phyloP scores from a whole-genome alignment of 2,113 vertebrate genomes.

The Machaerirhynchus nigripectus region DNA sequence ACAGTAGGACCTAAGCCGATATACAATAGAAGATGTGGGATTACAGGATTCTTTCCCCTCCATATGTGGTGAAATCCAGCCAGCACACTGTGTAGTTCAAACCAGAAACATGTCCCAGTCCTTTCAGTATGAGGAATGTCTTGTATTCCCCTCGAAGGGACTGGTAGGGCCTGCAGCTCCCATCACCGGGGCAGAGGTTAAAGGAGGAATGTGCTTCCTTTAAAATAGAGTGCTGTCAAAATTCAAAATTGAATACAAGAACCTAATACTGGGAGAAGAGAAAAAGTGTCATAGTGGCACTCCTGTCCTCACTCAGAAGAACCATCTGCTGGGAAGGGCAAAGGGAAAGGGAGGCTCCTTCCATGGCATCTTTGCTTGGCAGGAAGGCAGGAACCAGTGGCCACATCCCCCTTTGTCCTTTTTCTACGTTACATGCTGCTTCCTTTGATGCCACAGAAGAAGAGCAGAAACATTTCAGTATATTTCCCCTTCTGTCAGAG shows the following conservation, averaged over 20 bases:
- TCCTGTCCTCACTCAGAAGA: not conserved
- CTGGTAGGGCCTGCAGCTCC: not conserved
- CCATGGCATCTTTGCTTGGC: not conserved
- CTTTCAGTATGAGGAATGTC: not conserved
- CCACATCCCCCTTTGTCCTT: fast-evolving
- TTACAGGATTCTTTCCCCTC: not conserved
- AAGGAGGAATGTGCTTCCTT: not conserved
- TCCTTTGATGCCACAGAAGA: not conserved
- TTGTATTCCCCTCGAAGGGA: not conserved
- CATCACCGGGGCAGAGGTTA: not conserved
- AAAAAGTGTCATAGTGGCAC: not conserved
- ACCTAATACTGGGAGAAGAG: not conserved
- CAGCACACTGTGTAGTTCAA: not conserved
- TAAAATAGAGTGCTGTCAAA: not conserved
- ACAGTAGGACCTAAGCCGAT: not conserved
- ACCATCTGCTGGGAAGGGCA: not conserved
- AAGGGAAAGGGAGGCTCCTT: not conserved
- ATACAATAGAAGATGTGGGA: not conserved
- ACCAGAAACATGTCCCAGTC: not conserved
- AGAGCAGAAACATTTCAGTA: not conserved
- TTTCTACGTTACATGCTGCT: not conserved
- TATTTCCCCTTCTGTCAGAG: not conserved
- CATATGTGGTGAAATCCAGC: not conserved
- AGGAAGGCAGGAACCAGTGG: not conserved
- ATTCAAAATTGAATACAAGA: not conserved